Evolutionary conservation across 2,797 vertebrate genomes (phyloP).

Genomic region (Peromyscus attwateri): DNA sequence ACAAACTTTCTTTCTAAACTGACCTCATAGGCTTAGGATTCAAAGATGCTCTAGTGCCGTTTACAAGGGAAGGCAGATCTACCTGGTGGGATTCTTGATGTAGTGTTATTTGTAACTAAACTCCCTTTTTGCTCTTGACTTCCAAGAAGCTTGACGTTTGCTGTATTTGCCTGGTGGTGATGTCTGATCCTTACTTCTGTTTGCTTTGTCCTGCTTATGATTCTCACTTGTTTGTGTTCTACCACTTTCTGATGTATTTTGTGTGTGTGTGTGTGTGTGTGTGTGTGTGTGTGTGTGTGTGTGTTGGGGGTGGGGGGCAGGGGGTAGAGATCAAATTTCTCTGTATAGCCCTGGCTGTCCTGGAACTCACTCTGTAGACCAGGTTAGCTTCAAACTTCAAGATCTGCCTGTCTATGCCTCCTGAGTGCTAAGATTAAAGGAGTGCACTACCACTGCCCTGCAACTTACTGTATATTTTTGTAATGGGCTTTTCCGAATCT

Average conservation of each 20-base stretch:
- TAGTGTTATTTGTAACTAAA: neutral
- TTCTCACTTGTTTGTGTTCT: conserved; percentile 34
- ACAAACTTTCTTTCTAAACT: neutral
- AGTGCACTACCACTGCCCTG: neutral
- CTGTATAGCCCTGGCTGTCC: neutral
- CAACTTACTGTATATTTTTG: conserved; percentile 7
- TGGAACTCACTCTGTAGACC: neutral
- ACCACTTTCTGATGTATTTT: neutral
- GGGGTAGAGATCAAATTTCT: neutral
- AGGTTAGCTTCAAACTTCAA: neutral
- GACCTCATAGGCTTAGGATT: neutral
- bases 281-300: too few relatives aligned
- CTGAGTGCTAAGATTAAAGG: neutral
- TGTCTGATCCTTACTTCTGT: conserved; percentile 9
- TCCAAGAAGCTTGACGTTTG: conserved; percentile 4
- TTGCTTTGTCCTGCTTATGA: conserved; percentile 42
- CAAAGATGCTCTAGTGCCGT: neutral
- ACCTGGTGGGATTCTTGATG: neutral
- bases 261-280: too few relatives aligned
- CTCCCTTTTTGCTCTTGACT: neutral
- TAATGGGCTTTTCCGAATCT: neutral
- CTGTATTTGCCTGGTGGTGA: conserved; percentile 4
- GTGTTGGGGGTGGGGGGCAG: too few relatives aligned
- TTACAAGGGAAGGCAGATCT: neutral
- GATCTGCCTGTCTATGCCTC: neutral